Base-by-base conservation (phyloP, 1,140 invertebrate species). In the Zaprionus ghesquierei region DNA sequence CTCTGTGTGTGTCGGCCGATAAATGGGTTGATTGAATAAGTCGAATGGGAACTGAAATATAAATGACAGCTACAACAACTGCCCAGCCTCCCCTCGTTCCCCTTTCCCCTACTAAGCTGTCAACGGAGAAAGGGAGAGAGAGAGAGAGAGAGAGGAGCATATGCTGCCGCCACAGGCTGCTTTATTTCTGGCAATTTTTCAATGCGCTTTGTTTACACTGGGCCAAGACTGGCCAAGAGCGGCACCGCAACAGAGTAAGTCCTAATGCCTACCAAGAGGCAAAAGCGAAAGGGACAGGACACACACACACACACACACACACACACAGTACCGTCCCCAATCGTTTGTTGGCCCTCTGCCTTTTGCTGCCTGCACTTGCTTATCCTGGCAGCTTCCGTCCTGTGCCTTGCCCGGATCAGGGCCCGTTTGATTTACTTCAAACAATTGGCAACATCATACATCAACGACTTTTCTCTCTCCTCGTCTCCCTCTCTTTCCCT, bases 361-460 rank as follows among this genome's bases (percentile, higher is more conserved):
- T 81, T 78, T 79, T 86, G 72, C 78, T 70, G 68, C 64, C 61
- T 61, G 59, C 46, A 54, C 72, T 70, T 61, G 74, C 75, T 89
- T 79, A 66, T 64, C 58, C 84, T 53, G 69, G 18, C 25, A 65
- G 55, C 75, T 49, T 46, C 35, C 44, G 5, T 50, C 38, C 33
- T 31, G 8, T 56, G 55, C 59, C 49, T 22, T 49, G 49, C 13
- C 35, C 29, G 55, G 46, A 62, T 77, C 77, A 61, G 69, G 71
- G 58, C 76, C 79, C 76, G 77, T 89, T 87, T 89, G 84, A 87
- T 87, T 87, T 87, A 87, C 79, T 87, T 87, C 84, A 89, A 89
- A 87, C 84, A 87, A 87, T 87, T 87, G 84, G 84, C 84, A 87
- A 87, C 84, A 87, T 89, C 84, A 87, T 87, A 87, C 84, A 87